phyloP scores from a whole-genome alignment of 2,888 invertebrate genomes.

The Parnassius mnemosyne region DNA sequence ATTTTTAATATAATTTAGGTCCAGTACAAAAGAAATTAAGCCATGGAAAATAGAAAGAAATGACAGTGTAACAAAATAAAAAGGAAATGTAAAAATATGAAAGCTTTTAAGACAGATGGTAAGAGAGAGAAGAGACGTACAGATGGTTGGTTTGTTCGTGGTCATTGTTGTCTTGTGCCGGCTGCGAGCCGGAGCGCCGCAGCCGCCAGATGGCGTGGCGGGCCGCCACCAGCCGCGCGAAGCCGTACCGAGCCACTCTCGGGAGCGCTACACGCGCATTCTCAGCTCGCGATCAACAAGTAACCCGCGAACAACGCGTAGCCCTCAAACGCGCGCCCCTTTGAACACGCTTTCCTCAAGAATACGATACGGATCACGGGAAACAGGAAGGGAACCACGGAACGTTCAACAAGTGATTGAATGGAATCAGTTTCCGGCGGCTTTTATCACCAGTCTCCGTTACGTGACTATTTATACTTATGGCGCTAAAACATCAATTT shows the following conservation, averaged over 20 bases:
- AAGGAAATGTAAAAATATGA: conserved; percentile 27
- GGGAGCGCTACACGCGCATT: conserved; percentile 58
- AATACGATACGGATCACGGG: conserved; percentile 33
- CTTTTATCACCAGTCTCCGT: background rate
- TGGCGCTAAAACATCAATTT: background rate
- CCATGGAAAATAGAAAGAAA: conserved; percentile 32
- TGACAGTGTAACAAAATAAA: conserved; percentile 31
- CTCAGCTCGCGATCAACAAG: conserved; percentile 50
- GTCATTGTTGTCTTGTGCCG: conserved; percentile 74
- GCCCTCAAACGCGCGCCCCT: conserved; percentile 34
- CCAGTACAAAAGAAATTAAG: background rate
- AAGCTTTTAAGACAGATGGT: conserved; percentile 43
- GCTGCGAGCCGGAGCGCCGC: conserved; percentile 79
- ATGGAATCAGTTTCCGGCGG: conserved; percentile 27
- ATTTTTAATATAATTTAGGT: too few species aligned
- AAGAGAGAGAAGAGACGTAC: conserved; percentile 73
- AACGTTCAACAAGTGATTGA: conserved; percentile 40
- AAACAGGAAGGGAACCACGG: conserved; percentile 30
- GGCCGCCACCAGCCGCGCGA: conserved; percentile 86
- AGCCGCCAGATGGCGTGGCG: conserved; percentile 86
- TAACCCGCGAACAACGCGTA: conserved; percentile 36
- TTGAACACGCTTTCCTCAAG: conserved; percentile 41
- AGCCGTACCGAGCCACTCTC: conserved; percentile 84
- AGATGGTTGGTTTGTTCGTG: conserved; percentile 78
- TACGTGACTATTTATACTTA: background rate